These are phyloP conservation scores for Cercopithecus diana DNA, from an alignment of 2,797 vertebrate species.

Conservation along the genomic window DNA sequence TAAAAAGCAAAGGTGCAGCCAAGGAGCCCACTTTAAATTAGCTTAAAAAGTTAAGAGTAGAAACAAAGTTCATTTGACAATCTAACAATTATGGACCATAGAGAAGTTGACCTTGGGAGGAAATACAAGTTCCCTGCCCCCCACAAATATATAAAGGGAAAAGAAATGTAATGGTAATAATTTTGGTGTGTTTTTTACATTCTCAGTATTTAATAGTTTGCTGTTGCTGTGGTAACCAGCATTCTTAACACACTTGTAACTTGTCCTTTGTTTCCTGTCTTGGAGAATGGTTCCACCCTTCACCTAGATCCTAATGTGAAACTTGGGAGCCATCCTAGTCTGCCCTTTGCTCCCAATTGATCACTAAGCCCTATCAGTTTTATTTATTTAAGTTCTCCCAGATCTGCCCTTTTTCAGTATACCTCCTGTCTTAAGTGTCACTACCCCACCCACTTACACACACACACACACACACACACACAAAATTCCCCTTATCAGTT, in stretches of 20 bases:
- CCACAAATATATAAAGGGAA: background rate
- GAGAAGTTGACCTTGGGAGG: conserved; percentile 3
- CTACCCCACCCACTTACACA: too few relatives aligned
- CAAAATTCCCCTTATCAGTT: background rate
- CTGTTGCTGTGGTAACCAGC: background rate
- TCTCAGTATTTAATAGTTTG: background rate
- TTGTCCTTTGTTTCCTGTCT: background rate
- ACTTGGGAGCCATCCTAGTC: background rate
- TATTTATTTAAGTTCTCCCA: background rate
- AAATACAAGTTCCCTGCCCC: background rate
- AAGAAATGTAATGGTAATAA: background rate
- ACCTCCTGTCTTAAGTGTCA: background rate
- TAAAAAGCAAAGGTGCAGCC: background rate
- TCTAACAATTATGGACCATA: background rate
- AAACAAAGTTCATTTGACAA: background rate
- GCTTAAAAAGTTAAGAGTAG: conserved; percentile 36
- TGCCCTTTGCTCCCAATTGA: background rate
- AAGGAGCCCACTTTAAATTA: background rate
- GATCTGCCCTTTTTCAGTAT: background rate
- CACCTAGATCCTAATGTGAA: background rate
- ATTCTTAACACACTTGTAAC: background rate
- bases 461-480: too few relatives aligned
- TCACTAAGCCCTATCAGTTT: background rate
- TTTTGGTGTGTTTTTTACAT: conserved; percentile 1
- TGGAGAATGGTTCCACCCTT: background rate